Evolutionary conservation across 2,888 invertebrate species (phyloP), one percentile per base, ranked within the genome.

Genomic region (Odontocolon sp.): DNA sequence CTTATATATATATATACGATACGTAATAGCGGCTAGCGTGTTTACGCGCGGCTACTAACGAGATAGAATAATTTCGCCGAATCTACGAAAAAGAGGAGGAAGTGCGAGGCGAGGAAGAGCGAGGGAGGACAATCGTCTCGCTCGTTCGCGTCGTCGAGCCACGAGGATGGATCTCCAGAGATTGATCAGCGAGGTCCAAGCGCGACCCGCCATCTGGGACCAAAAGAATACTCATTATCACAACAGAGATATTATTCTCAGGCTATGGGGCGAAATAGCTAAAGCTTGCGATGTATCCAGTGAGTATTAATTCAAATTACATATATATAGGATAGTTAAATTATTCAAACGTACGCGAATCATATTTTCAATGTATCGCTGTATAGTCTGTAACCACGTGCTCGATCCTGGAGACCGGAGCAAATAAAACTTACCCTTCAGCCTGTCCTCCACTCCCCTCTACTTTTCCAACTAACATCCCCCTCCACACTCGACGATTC

Each of bases 211-310:
- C 33, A 86, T 86, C 75, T 86, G 86, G 86, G 86, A 86, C 80
- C 86, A 86, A 79, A 86, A 86, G 78, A 86, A 86, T 64, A 85
- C 84, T 75, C 84, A 86, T 81, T 86, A 86, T 74, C 86, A 86
- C 80, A 86, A 86, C 68, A 84, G 86, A 72, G 86, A 86, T 52
- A 83, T 86, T 63, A 86, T 86, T 75, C 76, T 85, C 45, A 85
- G 84, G 79, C 86, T 85, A 77, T 86, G 86, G 86, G 84, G 84
- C 73, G 86, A 86, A 81, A 86, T 86, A 57, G 86, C 85, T 64
- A 82, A 83, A 77, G 81, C 85, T 61, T 86, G 86, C 78, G 85
- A 86, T 76, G 86, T 86, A 50, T 85, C 86, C 68, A 84, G 86
- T 86, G 74, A 86, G 85, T 86, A 77, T 76, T 63, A 3, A 6